Base-by-base conservation (phyloP, 1,140 invertebrate species). In the Drosophila carrolli region DNA sequence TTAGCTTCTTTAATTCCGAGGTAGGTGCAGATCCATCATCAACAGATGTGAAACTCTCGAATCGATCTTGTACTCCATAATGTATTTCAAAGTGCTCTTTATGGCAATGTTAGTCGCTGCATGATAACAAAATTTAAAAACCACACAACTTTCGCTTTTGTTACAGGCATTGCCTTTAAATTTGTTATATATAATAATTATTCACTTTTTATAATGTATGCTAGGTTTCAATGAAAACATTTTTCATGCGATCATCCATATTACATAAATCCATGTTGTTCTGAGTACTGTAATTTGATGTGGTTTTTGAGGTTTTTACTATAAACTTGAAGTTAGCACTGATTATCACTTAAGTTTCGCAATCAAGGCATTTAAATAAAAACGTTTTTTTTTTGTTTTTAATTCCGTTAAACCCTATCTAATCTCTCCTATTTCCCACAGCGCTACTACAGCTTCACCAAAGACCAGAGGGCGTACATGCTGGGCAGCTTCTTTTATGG, bases 401-500 rank as follows among this genome's bases (percentile, higher is more conserved):
- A 23, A 23, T 23, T 23, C 23, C 7, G 5, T 37, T 40, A 9
- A n/a, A 5, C 50, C 7, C 9, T 11, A 11, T 16, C 23, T 41
- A 19, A 61, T 9, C 11, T 3, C 11, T 29, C 8, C 8, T 27
- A 29, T 16, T n/a, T 9, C n/a, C 23, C 10, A 16, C 51, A 50
- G 40, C 67, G 77, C 54, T 61, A 62, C 23, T 83, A 79, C 32
- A 23, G 11, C 0, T 79, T 90, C 27, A 63, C 53, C 46, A 74
- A 80, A 7, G 1, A 3, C 13, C n/a, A 13, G 37, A 78, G 43
- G 79, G 73, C 13, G 0, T 70, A 65, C 29, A 68, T 91, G 72
- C 84, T 95, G 5, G 94, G 94, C n/a, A 94, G 95, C 4, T 96
- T 96, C 79, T 96, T 95, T 70, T 95, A 78, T 75, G 91, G 91